A percentile compares a stretch with the other conserved stretches of the same genome.
Conservation (phyloP, 2,888 invertebrate genomes). For the Catotricha subobsoleta region DNA sequence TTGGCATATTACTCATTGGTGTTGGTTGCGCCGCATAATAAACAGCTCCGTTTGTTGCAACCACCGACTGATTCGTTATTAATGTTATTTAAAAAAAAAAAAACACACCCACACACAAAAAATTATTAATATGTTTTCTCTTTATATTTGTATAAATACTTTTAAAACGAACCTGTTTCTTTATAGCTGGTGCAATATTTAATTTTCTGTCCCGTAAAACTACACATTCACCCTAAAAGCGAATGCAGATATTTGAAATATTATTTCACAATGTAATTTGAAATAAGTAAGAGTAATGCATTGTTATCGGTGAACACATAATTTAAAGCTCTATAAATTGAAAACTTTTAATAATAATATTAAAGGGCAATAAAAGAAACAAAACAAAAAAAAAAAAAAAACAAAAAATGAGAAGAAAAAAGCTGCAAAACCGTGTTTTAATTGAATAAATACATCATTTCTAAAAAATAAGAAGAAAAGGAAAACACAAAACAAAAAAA, state of each 20-base stretch:
- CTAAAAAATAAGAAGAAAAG: neutral
- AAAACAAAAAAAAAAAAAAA: neutral
- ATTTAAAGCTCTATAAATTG: too few species aligned
- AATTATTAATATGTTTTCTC: conserved; percentile 5
- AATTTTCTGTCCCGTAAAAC: conserved; percentile 62
- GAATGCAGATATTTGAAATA: too few species aligned
- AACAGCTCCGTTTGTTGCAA: conserved; percentile 31
- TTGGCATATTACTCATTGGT: conserved; percentile 30
- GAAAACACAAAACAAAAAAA: neutral
- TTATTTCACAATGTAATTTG: too few species aligned
- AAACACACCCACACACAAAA: conserved; percentile 11
- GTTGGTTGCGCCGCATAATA: conserved; percentile 31
- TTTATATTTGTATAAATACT: neutral
- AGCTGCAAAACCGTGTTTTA: neutral
- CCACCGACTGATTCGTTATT: conserved; percentile 25
- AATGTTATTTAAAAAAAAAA: neutral
- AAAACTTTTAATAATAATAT: too few species aligned
- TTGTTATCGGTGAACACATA: too few species aligned
- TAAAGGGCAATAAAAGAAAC: too few species aligned
- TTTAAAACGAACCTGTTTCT: conserved; percentile 45
- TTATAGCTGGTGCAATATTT: conserved; percentile 73
- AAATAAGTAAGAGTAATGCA: too few species aligned
- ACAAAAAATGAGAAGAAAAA: neutral
- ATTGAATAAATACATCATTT: neutral
- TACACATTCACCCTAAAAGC: conserved; percentile 48